Percentiles rank a stretch among this genome's conserved stretches.
Conservation (phyloP, 1,140 invertebrate genomes). For the Listronotus bonariensis region DNA sequence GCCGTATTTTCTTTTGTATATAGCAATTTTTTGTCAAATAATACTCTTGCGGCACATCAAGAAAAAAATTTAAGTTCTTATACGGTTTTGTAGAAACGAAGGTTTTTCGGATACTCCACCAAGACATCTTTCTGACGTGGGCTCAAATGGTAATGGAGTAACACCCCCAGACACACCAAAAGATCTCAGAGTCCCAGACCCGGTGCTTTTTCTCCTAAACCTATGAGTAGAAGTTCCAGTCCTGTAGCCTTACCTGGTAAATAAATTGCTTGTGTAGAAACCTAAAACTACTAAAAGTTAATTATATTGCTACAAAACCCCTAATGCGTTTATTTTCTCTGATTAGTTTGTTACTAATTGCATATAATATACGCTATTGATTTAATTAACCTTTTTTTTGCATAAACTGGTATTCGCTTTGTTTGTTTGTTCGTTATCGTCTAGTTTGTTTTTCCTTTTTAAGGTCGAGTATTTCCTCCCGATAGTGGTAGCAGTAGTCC, state of each 20-base stretch:
- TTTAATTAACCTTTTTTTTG: too few relatives aligned
- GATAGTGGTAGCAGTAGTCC: conserved; percentile 62
- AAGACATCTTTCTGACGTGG: conserved; percentile 61
- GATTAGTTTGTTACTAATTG: too few relatives aligned
- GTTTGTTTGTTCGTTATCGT: too few relatives aligned
- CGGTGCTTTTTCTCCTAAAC: conserved; percentile 57
- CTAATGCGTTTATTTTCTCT: too few relatives aligned
- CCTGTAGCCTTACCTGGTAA: conserved; percentile 62
- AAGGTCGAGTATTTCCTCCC: conserved; percentile 35
- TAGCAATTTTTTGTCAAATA: conserved; percentile 2
- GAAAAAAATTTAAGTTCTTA: background rate
- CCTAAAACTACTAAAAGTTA: too few relatives aligned
- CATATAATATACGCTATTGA: too few relatives aligned
- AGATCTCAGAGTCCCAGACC: conserved; percentile 62
- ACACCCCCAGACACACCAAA: conserved; percentile 75
- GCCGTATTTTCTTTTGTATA: too few relatives aligned
- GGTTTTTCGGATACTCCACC: conserved; percentile 20
- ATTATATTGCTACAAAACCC: too few relatives aligned
- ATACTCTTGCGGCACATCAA: background rate
- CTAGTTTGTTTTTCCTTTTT: conserved; percentile 4
- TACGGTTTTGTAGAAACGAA: conserved; percentile 13
- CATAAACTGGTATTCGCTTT: too few relatives aligned
- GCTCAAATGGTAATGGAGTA: conserved; percentile 77
- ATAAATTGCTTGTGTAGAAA: background rate
- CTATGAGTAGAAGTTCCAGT: conserved; percentile 64